Evolutionary conservation across 2,888 invertebrate species (phyloP).

Genomic region (Phortica okadai): DNA sequence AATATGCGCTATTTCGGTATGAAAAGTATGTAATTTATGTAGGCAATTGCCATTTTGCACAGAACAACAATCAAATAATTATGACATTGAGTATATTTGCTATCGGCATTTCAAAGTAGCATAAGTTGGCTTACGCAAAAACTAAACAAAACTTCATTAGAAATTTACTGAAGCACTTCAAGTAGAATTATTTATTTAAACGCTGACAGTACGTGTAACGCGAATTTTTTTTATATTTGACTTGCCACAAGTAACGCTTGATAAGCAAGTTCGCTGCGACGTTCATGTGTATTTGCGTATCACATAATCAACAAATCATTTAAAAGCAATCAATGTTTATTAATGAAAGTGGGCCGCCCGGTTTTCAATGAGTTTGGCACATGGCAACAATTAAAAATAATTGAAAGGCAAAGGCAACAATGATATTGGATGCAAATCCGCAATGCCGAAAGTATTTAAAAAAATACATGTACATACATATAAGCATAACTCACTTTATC

Average conservation of each 20-base stretch:
- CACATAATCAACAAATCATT: constrained; percentile 41
- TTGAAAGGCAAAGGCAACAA: neutral
- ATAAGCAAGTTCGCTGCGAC: neutral
- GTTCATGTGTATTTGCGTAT: neutral
- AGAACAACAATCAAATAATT: neutral
- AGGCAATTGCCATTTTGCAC: neutral
- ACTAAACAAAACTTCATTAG: neutral
- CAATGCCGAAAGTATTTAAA: neutral
- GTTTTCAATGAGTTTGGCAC: constrained; percentile 4
- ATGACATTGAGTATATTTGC: neutral
- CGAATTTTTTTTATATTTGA: neutral
- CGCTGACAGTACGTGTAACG: neutral
- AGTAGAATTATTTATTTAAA: neutral
- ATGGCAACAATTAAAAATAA: neutral
- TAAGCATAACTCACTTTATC: neutral
- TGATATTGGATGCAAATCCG: neutral
- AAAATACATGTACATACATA: neutral
- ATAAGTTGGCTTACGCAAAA: neutral
- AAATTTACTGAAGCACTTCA: neutral
- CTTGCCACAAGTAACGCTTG: neutral
- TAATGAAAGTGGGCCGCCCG: constrained; percentile 38
- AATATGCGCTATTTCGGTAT: neutral
- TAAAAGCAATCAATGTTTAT: constrained; percentile 47
- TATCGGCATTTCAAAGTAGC: neutral
- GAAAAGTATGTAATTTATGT: neutral